phyloP scores from a whole-genome alignment of 2,888 invertebrate species.

The Spodoptera picta region DNA sequence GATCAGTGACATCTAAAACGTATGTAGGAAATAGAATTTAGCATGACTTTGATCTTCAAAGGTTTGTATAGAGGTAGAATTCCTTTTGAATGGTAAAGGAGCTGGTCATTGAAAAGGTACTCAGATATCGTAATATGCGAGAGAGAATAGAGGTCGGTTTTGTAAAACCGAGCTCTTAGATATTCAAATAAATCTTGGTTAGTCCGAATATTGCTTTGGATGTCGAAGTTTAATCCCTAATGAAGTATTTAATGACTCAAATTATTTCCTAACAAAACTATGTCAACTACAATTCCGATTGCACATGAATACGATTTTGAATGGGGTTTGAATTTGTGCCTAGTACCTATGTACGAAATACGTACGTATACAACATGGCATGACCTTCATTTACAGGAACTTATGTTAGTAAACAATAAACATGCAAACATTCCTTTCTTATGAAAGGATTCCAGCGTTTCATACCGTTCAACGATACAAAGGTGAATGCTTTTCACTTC shows the following conservation, averaged over 20 bases:
- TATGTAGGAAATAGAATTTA: constrained; percentile 2
- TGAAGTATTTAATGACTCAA: neutral
- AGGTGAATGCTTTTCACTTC: constrained; percentile 46
- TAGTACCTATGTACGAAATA: too few relatives aligned
- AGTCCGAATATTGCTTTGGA: constrained; percentile 10
- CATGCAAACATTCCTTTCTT: constrained; percentile 26
- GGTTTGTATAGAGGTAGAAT: constrained; percentile 1
- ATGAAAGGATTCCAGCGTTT: constrained; percentile 31
- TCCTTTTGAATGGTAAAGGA: constrained; percentile 11
- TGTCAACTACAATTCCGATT: too few relatives aligned
- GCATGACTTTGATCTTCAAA: constrained; percentile 21
- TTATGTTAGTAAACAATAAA: neutral
- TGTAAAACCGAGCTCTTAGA: constrained; percentile 4
- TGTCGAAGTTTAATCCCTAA: neutral
- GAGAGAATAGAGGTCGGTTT: too few relatives aligned
- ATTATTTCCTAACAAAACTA: neutral
- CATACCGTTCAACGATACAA: constrained; percentile 43
- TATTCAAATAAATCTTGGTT: constrained; percentile 28
- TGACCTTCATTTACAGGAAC: neutral
- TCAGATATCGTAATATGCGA: too few relatives aligned
- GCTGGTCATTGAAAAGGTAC: constrained; percentile 3
- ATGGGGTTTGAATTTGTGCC: too few relatives aligned
- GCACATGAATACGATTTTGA: too few relatives aligned
- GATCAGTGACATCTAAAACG: constrained; percentile 1
- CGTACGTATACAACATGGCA: neutral